These are phyloP conservation scores for Drosophila pectinifera DNA, from an alignment of 1,140 invertebrate species.

Conservation along the genomic window DNA sequence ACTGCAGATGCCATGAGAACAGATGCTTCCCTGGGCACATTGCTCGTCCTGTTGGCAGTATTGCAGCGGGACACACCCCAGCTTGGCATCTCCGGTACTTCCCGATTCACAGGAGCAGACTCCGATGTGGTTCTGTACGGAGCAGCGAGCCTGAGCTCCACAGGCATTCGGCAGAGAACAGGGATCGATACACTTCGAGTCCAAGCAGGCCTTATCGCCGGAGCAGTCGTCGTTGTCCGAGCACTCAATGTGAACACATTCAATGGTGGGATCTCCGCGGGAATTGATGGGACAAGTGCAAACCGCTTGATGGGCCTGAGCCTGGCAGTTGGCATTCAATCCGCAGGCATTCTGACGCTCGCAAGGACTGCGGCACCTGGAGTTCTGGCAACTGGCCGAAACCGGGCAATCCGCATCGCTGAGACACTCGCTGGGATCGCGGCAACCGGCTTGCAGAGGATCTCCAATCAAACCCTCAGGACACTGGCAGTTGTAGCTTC, in stretches of 20 bases:
- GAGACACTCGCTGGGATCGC: constrained; percentile 92
- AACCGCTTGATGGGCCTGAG: constrained; percentile 88
- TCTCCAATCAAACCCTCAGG: constrained; percentile 92
- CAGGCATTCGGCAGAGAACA: constrained; percentile 93
- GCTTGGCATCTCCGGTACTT: constrained; percentile 93
- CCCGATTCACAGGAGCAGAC: constrained; percentile 92
- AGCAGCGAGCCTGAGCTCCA: constrained; percentile 91
- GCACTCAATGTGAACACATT: constrained; percentile 91
- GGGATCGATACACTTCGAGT: constrained; percentile 92
- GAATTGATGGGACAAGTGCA: constrained; percentile 92
- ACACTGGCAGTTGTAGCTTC: constrained; percentile 91
- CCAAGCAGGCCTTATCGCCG: constrained; percentile 89
- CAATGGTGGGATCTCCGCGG: constrained; percentile 90
- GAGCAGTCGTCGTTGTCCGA: constrained; percentile 91
- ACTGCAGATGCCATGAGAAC: constrained; percentile 92
- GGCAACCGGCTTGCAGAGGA: constrained; percentile 88
- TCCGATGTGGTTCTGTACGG: constrained; percentile 90
- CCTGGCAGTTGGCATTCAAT: constrained; percentile 90
- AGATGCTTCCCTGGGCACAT: constrained; percentile 92
- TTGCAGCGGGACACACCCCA: constrained; percentile 92
- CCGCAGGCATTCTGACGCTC: constrained; percentile 89
- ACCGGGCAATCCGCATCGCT: constrained; percentile 92
- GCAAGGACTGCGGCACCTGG: constrained; percentile 93
- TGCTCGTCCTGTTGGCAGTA: constrained; percentile 91
- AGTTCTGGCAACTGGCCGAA: constrained; percentile 91